Evolutionary conservation across 2,113 vertebrate genomes (phyloP).

Genomic region (Catharus fuscescens): DNA sequence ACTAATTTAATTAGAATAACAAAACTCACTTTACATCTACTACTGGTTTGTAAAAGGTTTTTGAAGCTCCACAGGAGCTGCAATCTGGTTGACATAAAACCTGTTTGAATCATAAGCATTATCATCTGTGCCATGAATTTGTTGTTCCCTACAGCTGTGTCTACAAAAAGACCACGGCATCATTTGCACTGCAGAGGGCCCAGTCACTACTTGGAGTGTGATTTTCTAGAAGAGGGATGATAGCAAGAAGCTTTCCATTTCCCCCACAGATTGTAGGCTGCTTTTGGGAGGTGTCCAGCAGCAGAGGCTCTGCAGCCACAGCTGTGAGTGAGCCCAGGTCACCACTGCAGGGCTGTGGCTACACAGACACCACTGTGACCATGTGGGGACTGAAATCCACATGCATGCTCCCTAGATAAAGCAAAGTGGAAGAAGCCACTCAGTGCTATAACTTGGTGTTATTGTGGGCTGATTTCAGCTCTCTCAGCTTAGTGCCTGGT

Average conservation of each 20-base stretch:
- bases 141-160: neutral
- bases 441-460: neutral
- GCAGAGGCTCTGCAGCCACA: neutral
- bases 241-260: neutral
- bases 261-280: neutral
- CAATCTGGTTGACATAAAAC: neutral
- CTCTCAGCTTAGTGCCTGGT: neutral
- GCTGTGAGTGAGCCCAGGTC: neutral
- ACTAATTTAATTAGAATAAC: neutral
- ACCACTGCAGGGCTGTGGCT: neutral
- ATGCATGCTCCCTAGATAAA: neutral
- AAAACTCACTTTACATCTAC: neutral
- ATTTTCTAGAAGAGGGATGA: neutral
- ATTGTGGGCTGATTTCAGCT: neutral
- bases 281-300: constrained; percentile 11
- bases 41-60: neutral
- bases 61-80: neutral
- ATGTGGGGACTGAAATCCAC: neutral
- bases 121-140: neutral
- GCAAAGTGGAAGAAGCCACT: neutral
- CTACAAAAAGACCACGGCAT: neutral
- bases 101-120: neutral
- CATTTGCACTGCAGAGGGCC: too few species aligned
- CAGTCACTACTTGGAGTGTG: neutral
- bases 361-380: neutral